Evolutionary conservation across 1,140 invertebrate genomes (phyloP).

Genomic region (Zaprionus ornatus): DNA sequence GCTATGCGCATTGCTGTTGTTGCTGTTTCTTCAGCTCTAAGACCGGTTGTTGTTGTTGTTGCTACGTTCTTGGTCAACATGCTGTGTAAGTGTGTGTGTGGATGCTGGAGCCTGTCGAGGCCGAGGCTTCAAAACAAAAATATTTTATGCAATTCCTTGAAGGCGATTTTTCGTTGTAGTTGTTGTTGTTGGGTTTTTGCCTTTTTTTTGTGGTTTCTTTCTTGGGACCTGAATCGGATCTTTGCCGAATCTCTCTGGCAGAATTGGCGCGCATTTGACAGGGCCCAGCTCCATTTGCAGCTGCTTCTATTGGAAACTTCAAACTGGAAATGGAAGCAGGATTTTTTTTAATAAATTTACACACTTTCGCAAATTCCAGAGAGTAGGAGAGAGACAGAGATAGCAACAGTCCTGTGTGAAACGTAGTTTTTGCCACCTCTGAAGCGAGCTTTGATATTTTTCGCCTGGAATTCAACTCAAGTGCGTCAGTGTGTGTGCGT

Average conservation of each 20-base stretch:
- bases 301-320: constrained; percentile 45
- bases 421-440: constrained; percentile 18
- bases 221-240: constrained; percentile 50
- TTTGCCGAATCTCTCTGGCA: constrained; percentile 45
- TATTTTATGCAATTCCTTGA: constrained; percentile 81
- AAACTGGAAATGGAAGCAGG: constrained; percentile 2
- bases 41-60: constrained; percentile 67
- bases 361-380: constrained; percentile 17
- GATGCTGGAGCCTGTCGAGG: constrained; percentile 68
- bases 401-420: neutral
- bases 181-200: constrained; percentile 12
- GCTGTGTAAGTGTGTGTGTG: constrained; percentile 27
- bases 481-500: constrained; percentile 10
- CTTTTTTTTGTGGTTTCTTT: constrained; percentile 32
- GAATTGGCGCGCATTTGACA: constrained; percentile 73
- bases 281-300: constrained; percentile 17
- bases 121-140: constrained; percentile 64
- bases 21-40: constrained; percentile 64
- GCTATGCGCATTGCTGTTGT: constrained; percentile 34
- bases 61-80: constrained; percentile 73
- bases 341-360: constrained; percentile 15
- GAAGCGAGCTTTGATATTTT: constrained; percentile 11
- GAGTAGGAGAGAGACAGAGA: neutral
- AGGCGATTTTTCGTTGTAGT: constrained; percentile 61
- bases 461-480: constrained; percentile 61